Conservation (phyloP, 2,797 vertebrate genomes). For the Anisognathus igniventris region DNA sequence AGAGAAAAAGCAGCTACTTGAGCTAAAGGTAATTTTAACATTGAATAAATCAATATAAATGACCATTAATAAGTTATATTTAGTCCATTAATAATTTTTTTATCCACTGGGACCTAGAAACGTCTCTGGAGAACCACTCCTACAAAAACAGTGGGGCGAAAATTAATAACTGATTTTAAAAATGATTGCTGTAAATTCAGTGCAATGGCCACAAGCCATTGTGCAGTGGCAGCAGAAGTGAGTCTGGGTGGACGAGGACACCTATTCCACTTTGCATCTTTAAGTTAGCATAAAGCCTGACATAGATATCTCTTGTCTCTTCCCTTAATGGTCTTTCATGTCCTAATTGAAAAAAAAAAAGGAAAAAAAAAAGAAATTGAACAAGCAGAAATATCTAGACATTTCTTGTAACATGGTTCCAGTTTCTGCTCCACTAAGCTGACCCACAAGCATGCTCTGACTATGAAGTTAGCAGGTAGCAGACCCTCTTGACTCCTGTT, state of each 20-base stretch:
- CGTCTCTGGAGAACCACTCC: neutral
- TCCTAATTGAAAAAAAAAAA: neutral
- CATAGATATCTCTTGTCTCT: neutral
- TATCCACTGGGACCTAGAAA: neutral
- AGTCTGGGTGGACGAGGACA: neutral
- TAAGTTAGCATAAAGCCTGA: neutral
- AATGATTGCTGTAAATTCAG: neutral
- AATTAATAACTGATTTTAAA: neutral
- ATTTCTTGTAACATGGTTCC: neutral
- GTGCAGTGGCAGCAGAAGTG: neutral
- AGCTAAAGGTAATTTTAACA: neutral
- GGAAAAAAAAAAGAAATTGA: neutral
- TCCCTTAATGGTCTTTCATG: neutral
- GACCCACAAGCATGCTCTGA: neutral
- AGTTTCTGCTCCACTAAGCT: neutral
- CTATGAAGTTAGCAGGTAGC: neutral
- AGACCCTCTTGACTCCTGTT: neutral
- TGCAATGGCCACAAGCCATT: neutral
- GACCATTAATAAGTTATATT: neutral
- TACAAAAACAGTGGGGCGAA: neutral
- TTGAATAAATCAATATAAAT: neutral
- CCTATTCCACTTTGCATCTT: neutral
- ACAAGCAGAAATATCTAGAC: neutral
- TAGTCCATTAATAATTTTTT: neutral
- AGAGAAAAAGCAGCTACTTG: neutral